These are phyloP conservation scores for Nesoenas mayeri DNA, from an alignment of 2,113 vertebrate species.

Conservation along the genomic window DNA sequence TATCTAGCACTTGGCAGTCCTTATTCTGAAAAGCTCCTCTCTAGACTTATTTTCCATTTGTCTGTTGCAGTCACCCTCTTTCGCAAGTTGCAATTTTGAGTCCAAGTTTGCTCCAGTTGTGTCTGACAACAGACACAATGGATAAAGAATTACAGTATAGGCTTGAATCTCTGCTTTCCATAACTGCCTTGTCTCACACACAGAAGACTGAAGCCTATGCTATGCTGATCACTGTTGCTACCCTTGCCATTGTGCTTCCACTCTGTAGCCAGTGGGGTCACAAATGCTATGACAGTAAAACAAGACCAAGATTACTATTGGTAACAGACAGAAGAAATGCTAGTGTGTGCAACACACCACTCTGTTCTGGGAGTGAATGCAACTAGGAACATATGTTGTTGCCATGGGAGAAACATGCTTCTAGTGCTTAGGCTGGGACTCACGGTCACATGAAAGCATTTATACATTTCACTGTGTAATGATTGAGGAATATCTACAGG, in stretches of 20 bases:
- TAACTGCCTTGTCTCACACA: background rate
- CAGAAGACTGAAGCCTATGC: background rate
- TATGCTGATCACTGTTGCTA: background rate
- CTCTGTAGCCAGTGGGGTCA: background rate
- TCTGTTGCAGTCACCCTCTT: background rate
- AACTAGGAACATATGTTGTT: background rate
- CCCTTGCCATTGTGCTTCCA: background rate
- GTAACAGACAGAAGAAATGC: background rate
- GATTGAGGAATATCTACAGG: background rate
- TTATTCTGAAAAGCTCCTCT: background rate
- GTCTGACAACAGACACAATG: background rate
- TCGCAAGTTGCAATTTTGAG: background rate
- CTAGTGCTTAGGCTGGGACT: background rate
- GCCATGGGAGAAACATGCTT: background rate
- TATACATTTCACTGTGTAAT: background rate
- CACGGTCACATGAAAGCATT: background rate
- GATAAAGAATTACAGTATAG: background rate
- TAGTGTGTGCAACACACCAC: background rate
- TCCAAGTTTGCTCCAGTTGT: background rate
- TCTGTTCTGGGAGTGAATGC: background rate
- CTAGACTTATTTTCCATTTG: background rate
- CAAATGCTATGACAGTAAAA: background rate
- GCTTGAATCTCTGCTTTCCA: background rate
- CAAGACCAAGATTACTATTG: background rate
- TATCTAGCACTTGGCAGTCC: background rate